Conservation (phyloP, 2,113 vertebrate genomes). For the Thryonomys swinderianus region DNA sequence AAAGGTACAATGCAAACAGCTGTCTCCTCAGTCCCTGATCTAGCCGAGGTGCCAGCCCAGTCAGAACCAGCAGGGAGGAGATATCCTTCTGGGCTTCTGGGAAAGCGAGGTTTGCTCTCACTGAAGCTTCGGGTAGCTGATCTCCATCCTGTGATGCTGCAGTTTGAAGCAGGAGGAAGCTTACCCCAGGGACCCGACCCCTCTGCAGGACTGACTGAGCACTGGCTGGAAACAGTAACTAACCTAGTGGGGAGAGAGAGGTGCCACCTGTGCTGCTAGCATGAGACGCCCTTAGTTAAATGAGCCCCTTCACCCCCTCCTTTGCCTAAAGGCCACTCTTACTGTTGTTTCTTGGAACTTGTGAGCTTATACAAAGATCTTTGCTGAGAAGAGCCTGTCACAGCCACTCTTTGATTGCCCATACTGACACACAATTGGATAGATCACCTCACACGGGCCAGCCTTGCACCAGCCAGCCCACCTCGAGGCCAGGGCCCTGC, state of each 20-base stretch:
- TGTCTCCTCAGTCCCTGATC: too few species aligned
- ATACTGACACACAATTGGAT: not conserved
- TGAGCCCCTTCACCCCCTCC: not conserved
- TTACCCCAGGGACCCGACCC: not conserved
- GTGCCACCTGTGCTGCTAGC: not conserved
- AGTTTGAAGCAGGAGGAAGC: not conserved
- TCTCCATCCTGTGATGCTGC: not conserved
- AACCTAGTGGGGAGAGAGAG: not conserved
- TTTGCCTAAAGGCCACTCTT: conserved; percentile 45
- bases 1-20: not conserved
- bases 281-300: conserved; percentile 31
- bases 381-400: conserved; percentile 1
- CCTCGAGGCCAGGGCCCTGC: not conserved
- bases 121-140: not conserved
- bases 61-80: not conserved
- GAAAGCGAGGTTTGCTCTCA: not conserved
- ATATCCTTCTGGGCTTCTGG: not conserved
- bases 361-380: not conserved
- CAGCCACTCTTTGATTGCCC: not conserved
- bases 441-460: not conserved
- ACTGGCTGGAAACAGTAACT: not conserved
- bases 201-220: not conserved
- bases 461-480: not conserved
- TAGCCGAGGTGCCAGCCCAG: not conserved
- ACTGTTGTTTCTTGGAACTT: not conserved